Evolutionary conservation across 2,888 invertebrate species (phyloP).

Genomic region (Muschampia plurimacula): DNA sequence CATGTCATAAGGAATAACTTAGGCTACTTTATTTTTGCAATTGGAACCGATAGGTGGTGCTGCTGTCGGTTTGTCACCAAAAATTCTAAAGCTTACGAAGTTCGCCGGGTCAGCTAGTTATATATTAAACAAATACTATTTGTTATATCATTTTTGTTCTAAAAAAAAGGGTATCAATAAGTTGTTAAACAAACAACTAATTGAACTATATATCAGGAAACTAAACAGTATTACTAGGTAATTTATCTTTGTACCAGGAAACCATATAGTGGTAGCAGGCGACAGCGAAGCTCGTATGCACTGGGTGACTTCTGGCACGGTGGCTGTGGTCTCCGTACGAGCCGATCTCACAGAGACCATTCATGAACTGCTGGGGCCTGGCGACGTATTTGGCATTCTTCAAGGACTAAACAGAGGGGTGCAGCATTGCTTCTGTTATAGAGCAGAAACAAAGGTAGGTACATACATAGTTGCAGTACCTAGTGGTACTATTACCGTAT

Average conservation of each 20-base stretch:
- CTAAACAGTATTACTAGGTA: too few species aligned
- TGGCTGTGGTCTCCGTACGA: conserved; percentile 76
- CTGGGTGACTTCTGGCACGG: conserved; percentile 80
- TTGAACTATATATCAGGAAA: background rate
- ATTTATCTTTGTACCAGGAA: conserved; percentile 57
- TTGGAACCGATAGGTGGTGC: too few species aligned
- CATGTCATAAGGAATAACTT: too few species aligned
- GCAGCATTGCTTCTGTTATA: conserved; percentile 81
- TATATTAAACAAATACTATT: too few species aligned
- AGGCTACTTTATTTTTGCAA: too few species aligned
- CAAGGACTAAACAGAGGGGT: conserved; percentile 80
- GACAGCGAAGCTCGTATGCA: conserved; percentile 84
- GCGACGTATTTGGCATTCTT: conserved; percentile 82
- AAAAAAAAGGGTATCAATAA: background rate
- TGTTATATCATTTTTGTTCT: background rate
- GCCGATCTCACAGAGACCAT: conserved; percentile 75
- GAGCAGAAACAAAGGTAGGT: conserved; percentile 76
- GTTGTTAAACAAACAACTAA: background rate
- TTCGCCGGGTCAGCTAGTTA: too few species aligned
- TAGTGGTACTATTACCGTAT: too few species aligned
- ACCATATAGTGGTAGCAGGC: conserved; percentile 83
- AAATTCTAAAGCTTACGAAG: too few species aligned
- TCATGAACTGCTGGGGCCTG: conserved; percentile 73
- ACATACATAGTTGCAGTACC: conserved; percentile 11
- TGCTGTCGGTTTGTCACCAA: too few species aligned